Percentiles rank a stretch among this genome's conserved stretches.
phyloP scores from a whole-genome alignment of 2,888 invertebrate genomes.

The Athalia circularis region DNA sequence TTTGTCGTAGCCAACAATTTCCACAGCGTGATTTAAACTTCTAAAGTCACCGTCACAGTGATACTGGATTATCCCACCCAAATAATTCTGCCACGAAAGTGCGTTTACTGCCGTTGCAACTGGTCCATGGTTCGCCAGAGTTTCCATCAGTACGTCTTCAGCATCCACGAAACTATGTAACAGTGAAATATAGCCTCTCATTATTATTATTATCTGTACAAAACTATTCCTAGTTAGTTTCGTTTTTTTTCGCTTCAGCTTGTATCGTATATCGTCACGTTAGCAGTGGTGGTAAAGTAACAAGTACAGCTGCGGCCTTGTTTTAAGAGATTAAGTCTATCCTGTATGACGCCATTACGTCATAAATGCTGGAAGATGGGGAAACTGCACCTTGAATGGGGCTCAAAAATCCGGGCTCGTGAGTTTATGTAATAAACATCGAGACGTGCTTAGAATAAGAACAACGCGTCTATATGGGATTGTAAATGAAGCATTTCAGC shows the following conservation, averaged over 20 bases:
- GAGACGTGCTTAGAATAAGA: not conserved
- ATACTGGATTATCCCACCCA: conserved; percentile 88
- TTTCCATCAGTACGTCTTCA: conserved; percentile 79
- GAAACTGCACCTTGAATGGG: not conserved
- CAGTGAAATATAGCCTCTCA: too few species aligned
- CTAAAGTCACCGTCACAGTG: conserved; percentile 81
- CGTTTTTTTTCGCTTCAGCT: too few species aligned
- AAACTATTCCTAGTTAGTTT: too few species aligned
- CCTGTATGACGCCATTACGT: not conserved
- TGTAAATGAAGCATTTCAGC: not conserved
- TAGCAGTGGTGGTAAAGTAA: too few species aligned
- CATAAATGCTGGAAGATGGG: not conserved
- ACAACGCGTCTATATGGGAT: too few species aligned
- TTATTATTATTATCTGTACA: too few species aligned
- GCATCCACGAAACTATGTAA: conserved; percentile 78
- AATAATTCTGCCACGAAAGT: conserved; percentile 89
- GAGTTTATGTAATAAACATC: conserved; percentile 11
- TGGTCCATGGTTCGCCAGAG: conserved; percentile 84
- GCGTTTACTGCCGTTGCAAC: conserved; percentile 89
- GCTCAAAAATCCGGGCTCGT: not conserved
- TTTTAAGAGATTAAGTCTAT: not conserved
- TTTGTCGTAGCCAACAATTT: conserved; percentile 89
- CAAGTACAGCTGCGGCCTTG: too few species aligned
- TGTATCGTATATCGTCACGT: too few species aligned
- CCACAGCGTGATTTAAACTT: conserved; percentile 88